Percentiles rank a stretch among this genome's conserved stretches.
phyloP scores from a whole-genome alignment of 2,888 invertebrate genomes.

The Chalcosyrphus nemorum region DNA sequence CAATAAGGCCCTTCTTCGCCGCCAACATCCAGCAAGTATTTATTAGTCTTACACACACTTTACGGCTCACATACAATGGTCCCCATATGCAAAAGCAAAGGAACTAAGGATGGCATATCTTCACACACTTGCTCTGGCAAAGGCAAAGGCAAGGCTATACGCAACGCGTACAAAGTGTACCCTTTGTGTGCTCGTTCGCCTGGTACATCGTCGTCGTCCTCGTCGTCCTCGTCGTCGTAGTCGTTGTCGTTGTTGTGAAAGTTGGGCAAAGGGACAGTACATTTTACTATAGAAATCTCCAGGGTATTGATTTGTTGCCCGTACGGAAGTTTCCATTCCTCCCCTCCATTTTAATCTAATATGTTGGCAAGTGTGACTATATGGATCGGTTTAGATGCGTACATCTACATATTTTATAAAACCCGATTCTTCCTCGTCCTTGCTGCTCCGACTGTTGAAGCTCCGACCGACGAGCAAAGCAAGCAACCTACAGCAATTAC shows the following conservation, averaged over 20 bases:
- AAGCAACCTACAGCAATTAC: conserved; percentile 69
- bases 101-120: conserved; percentile 41
- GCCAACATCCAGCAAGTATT: conserved; percentile 64
- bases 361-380: conserved; percentile 73
- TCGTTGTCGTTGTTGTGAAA: conserved; percentile 14
- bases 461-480: conserved; percentile 5
- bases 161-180: conserved; percentile 53
- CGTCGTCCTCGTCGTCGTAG: not conserved
- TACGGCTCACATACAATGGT: conserved; percentile 55
- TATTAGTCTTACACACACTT: conserved; percentile 66
- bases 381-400: conserved; percentile 73
- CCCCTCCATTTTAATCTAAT: conserved; percentile 74
- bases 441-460: not conserved
- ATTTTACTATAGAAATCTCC: conserved; percentile 74
- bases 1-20: conserved; percentile 55
- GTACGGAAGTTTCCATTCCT: conserved; percentile 73
- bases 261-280: conserved; percentile 71
- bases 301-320: conserved; percentile 76
- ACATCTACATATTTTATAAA: conserved; percentile 73
- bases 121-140: conserved; percentile 48
- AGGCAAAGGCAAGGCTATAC: conserved; percentile 20
- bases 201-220: conserved; percentile 19
- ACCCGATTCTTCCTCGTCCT: conserved; percentile 59
- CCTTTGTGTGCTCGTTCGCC: conserved; percentile 50
- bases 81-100: conserved; percentile 59